Base-by-base conservation (phyloP, 2,888 invertebrate genomes). In the Lampropteryx suffumata region DNA sequence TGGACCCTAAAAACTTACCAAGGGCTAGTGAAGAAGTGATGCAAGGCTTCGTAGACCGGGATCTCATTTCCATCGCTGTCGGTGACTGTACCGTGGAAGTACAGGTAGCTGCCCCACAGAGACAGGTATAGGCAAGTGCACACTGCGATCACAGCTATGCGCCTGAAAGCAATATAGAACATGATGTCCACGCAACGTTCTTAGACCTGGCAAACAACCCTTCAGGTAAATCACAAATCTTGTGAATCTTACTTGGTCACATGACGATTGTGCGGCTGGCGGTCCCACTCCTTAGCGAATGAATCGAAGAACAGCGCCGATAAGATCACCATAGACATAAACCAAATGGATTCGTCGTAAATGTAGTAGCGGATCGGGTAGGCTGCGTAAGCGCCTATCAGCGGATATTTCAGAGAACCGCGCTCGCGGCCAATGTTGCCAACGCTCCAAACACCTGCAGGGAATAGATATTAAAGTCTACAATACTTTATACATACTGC, bases 11-110 rank as follows among this genome's bases (percentile, higher is more conserved):
- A 17, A 21, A 66, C 77, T 82, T 57, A 94, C 94, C 92, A 95
- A 60, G 96, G 96, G 2, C 97, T 96, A 3, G 96, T 96, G 65
- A 98, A 94, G 82, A 99, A 97, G 78, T 98, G 96, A 64, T 94
- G 93, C 0, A 98, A 65, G 0, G 98, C 98, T 75, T 98, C 98
- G 53, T 96, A 94, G 1, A 98, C 90, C 26, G 96, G 97, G 9
- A 98, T 94, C 72, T 96, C 95, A 57, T 98, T 97, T 0, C 97
- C 98, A 54, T 96, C 94, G 59, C 93, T 93, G 76, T 97, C 96
- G 0, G 95, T 95, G 43, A 98, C 92, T 53, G 94, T 95, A 9
- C 97, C 96, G 73, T 98, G 97, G 85, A 96, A 97, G 77, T 96
- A 97, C 12, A 98, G 82, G 69, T 95, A 96, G 47, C 96, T 94